phyloP scores from a whole-genome alignment of 2,113 vertebrate species.

The Apaloderma vittatum region DNA sequence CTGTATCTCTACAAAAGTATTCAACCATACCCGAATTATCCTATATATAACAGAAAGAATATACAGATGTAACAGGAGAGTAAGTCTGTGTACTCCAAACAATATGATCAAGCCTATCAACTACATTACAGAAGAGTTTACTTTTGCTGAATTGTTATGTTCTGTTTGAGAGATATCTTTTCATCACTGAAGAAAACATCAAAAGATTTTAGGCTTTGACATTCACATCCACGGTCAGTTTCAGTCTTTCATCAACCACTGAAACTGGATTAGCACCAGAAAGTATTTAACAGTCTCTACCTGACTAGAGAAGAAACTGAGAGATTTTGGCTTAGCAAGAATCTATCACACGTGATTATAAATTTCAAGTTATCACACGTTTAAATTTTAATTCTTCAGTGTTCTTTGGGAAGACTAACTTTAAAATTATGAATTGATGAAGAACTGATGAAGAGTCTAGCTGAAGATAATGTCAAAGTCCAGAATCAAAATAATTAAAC shows the following conservation, averaged over 20 bases:
- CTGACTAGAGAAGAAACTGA: neutral
- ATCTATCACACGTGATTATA: constrained; percentile 47
- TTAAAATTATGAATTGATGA: neutral
- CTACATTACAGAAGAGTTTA: constrained; percentile 12
- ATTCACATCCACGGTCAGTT: constrained; percentile 36
- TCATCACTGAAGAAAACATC: constrained; percentile 53
- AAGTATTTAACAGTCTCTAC: constrained; percentile 24
- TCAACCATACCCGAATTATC: constrained; percentile 3
- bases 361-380: constrained; percentile 23
- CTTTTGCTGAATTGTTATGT: constrained; percentile 56
- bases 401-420: neutral
- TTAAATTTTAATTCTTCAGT: constrained; percentile 20
- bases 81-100: neutral
- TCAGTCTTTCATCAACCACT: constrained; percentile 63
- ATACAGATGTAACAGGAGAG: constrained; percentile 7
- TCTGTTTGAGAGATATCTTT: constrained; percentile 65
- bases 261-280: constrained; percentile 64
- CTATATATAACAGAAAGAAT: neutral
- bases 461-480: neutral
- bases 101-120: constrained; percentile 52
- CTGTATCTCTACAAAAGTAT: neutral
- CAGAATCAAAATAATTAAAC: constrained; percentile 28
- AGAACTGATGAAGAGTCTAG: neutral
- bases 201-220: constrained; percentile 64
- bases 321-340: constrained; percentile 18